Evolutionary conservation across 2,888 invertebrate genomes (phyloP), one percentile per base, ranked within the genome.

Genomic region (Ametastegia equiseti): DNA sequence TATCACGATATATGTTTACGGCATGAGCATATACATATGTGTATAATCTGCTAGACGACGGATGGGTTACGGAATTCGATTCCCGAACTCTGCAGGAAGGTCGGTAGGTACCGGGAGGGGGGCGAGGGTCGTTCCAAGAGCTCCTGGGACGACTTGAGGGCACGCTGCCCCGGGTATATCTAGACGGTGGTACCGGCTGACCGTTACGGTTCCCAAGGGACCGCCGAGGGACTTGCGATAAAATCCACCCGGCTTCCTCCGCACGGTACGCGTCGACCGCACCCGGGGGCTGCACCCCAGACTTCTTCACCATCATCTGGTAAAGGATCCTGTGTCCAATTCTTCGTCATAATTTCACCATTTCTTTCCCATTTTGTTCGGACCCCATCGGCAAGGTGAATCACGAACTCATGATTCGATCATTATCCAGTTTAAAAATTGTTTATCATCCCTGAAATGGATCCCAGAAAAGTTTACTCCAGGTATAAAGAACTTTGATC

Each of bases 171-270:
- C 19, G 71, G 45, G 71, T 71, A 71, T 47, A 71, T 71, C 71
- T 47, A 71, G 71, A 42, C 71, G n/a, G 47, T 54, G 73, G 73
- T 75, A 54, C 73, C 73, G 54, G 73, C 73, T 75, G 73, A 75
- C 73, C 73, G 54, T 75, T 75, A 75, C 54, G 73, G 73, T 75
- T n/a, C 73, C 54, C 50, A 1, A 50, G 73, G 50, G 73, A 75
- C 33, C 19, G 50, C 33, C 73, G 11, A 75, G 73, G 73, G 50
- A 50, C 73, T 50, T n/a, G 54, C 36, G 54, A 75, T 75, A 54
- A 75, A 75, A 75, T 50, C 73, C 73, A 75, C 50, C 45, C 36
- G 73, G 73, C 11, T 19, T 54, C 23, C 15, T 15, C 42, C 42
- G 69, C 45, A 27, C 45, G 69, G 69, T 45, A 45, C 27, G 47